Evolutionary conservation across 2,888 invertebrate genomes (phyloP), one percentile per base, ranked within the genome.

Genomic region (Hydroisotoma schaefferi): DNA sequence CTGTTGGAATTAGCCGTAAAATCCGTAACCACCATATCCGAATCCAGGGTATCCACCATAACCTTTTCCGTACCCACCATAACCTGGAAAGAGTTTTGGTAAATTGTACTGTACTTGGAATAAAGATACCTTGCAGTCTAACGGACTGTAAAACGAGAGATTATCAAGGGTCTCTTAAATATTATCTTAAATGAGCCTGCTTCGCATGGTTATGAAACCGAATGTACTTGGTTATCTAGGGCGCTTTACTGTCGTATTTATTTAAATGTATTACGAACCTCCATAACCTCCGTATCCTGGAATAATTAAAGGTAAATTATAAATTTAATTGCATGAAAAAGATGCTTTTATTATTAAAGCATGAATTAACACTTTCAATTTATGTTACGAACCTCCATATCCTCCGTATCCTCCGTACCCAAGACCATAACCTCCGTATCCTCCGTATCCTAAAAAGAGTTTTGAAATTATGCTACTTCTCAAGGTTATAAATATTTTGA

Each of bases 1-100:
- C 8, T 46, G 38, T 43, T n/a, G n/a, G n/a, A n/a, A n/a, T 65
- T 60, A 70, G 26, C 70, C 68, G 61, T 67, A 70, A 58, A 65
- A 70, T 44, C 70, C 68, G 55, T 59, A 66, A 2, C 67, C 66
- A 20, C 58, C 37, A 38, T 57, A 57, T 25, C 59, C 60, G 38
- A 51, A 60, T n/a, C 55, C 59, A 29, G 61, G 56, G 54, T 55
- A 62, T 26, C 63, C 60, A 8, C 61, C 61, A 46, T 63, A 63
- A 20, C 51, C 57, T 4, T 49, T 43, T 10, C 55, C 47, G 33
- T 60, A 59, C 28, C 59, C 59, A 26, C 38, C 37, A 49, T 49
- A 60, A 22, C 61, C 64, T 47, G 60, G 64, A 23, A 53, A 60
- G n/a, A n/a, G n/a, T n/a, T n/a, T n/a, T n/a, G n/a, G n/a, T n/a